Evolutionary conservation across 2,113 vertebrate genomes (phyloP), one percentile per base, ranked within the genome.

Genomic region (Ageneiosus marmoratus): DNA sequence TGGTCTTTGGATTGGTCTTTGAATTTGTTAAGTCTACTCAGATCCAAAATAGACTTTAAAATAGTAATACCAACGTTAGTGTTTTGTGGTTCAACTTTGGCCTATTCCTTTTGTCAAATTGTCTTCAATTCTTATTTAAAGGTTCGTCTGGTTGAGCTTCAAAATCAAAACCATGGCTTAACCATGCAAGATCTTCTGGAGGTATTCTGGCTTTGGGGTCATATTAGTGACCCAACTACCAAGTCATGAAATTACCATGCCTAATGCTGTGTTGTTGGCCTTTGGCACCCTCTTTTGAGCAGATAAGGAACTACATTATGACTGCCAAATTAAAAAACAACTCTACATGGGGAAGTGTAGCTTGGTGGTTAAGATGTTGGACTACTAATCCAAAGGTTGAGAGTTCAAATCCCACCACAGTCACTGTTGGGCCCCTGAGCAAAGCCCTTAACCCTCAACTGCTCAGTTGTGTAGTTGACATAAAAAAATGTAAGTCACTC

Each of bases 251-350:
- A 29, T 73, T 32, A 12, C 8, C 46, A 18, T 27, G 2, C 5
- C n/a, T 44, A 44, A 70, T 46, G 2, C 1, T 27, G 50, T 34
- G 18, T 12, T 51, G 51, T 13, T 62, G 72, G 63, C n/a, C 73
- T 84, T 27, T 84, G 62, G 55, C 56, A 82, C 85, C 85, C 73
- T 65, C 85, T 1, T 65, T 67, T 77, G 85, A 16, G 22, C 9
- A 53, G 22, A 78, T 46, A 34, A 56, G 2, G 80, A 82, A 63
- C 55, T 81, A 34, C 80, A 74, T 22, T 24, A 15, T 72, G 13
- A 16, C 5, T 3, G 12, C n/a, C 22, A 32, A 51, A 24, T 32
- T 63, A 18, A 46, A 22, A 4, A 60, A 34, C 9, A 65, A n/a
- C 16, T n/a, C n/a, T n/a, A n/a, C n/a, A n/a, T n/a, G n/a, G n/a